Conservation (phyloP, 2,888 invertebrate species). For the Physocephala rufipes region DNA sequence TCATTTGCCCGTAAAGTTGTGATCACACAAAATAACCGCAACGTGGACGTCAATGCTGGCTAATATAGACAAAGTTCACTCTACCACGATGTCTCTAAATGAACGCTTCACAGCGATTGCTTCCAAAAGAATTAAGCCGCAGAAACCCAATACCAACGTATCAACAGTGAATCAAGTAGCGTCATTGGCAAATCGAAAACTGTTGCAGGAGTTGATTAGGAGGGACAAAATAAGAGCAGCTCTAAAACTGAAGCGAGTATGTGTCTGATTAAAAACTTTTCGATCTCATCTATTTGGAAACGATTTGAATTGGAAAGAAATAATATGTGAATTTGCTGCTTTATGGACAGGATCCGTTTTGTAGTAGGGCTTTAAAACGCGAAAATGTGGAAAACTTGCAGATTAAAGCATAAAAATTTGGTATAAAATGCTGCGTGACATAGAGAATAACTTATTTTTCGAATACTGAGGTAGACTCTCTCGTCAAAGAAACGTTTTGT, state of each 20-base stretch:
- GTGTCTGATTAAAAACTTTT: slow-evolving; percentile 48
- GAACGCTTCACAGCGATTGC: slow-evolving; percentile 66
- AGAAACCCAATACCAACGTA: slow-evolving; percentile 48
- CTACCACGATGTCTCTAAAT: slow-evolving; percentile 67
- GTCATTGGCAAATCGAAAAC: slow-evolving; percentile 59
- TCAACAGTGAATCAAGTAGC: slow-evolving; percentile 44
- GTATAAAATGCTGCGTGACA: too few species aligned
- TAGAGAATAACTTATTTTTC: too few species aligned
- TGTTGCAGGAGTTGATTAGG: slow-evolving; percentile 61
- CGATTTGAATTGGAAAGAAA: too few species aligned
- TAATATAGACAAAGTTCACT: slow-evolving; percentile 55
- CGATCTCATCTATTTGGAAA: slow-evolving; percentile 17
- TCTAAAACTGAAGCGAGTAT: slow-evolving; percentile 65
- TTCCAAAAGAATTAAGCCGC: slow-evolving; percentile 46
- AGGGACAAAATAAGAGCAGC: slow-evolving; percentile 64
- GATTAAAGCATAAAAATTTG: too few species aligned
- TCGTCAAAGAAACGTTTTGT: too few species aligned
- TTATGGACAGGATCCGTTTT: too few species aligned
- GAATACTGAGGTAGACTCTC: too few species aligned
- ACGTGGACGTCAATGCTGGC: slow-evolving; percentile 23
- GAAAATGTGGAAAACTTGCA: too few species aligned
- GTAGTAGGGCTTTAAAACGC: too few species aligned
- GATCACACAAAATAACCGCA: background rate
- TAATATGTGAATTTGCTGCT: too few species aligned
- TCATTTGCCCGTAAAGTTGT: too few species aligned